These are phyloP conservation scores for Zelostemma sp. DNA, from an alignment of 1,140 invertebrate genomes.

Conservation along the genomic window DNA sequence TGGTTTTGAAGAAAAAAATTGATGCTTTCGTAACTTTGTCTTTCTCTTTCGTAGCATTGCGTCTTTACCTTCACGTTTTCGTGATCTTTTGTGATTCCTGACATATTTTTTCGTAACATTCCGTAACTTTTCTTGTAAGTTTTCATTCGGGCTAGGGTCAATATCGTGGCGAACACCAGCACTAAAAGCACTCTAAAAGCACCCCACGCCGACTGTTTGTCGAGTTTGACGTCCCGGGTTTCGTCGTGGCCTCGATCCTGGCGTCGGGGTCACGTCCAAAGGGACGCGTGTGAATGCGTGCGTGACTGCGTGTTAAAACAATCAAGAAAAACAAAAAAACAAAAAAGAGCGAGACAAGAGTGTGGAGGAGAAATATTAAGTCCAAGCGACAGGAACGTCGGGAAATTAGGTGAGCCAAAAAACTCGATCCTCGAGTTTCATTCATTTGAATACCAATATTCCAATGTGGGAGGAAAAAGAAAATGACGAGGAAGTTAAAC, in stretches of 20 bases:
- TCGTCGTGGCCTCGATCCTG: conserved; percentile 11
- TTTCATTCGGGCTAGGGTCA: no score
- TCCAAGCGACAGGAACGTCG: conserved; percentile 19
- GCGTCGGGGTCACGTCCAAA: conserved; percentile 35
- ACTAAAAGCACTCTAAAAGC: conserved; percentile 63
- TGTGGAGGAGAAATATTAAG: conserved; percentile 20
- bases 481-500: conserved; percentile 13
- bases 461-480: background rate
- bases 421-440: conserved; percentile 40
- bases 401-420: conserved; percentile 36
- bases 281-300: conserved; percentile 57
- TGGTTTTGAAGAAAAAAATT: no score
- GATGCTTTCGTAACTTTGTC: no score
- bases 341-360: conserved; percentile 28
- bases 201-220: conserved; percentile 57
- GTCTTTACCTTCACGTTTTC: no score
- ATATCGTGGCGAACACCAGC: conserved; percentile 65
- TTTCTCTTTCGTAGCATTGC: no score
- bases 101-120: no score
- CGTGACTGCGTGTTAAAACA: conserved; percentile 47
- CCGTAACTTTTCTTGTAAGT: no score
- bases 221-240: conserved; percentile 39
- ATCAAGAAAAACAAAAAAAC: no score
- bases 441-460: conserved; percentile 70
- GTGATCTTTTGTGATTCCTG: no score